Evolutionary conservation across 2,113 vertebrate species (phyloP).

Genomic region (Chiloscyllium plagiosum): DNA sequence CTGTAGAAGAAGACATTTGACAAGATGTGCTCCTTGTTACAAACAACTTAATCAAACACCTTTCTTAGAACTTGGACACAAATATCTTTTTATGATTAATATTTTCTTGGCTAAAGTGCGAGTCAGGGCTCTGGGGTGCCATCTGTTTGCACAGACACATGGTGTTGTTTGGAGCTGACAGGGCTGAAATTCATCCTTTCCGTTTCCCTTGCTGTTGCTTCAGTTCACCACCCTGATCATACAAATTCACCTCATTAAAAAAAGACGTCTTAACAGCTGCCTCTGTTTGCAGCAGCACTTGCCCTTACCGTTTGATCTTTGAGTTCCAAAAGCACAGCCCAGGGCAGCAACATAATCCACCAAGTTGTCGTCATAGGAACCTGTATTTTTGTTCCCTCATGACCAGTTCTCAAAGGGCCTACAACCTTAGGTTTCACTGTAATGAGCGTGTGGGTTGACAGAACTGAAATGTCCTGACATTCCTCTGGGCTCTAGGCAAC

Average conservation of each 20-base stretch:
- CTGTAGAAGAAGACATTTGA: neutral
- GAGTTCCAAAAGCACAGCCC: constrained; percentile 29
- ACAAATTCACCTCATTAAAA: constrained; percentile 26
- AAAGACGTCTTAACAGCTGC: constrained; percentile 26
- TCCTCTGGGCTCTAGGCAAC: neutral
- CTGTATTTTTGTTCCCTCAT: neutral
- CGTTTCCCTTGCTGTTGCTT: neutral
- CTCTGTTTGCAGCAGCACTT: neutral
- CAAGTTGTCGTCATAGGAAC: constrained; percentile 9
- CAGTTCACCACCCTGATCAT: neutral
- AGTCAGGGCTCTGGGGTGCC: neutral
- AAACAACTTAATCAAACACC: constrained; percentile 6
- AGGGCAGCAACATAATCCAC: constrained; percentile 28
- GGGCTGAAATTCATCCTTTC: neutral
- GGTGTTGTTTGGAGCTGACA: neutral
- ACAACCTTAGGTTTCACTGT: constrained; percentile 27
- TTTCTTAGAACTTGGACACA: neutral
- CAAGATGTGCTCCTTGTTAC: neutral
- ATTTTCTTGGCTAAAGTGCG: neutral
- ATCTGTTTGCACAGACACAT: neutral
- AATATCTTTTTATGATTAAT: neutral
- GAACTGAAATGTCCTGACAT: constrained; percentile 21
- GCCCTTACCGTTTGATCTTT: constrained; percentile 32
- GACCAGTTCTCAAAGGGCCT: constrained; percentile 19
- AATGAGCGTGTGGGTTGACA: constrained; percentile 22